Evolutionary conservation across 2,113 vertebrate genomes (phyloP).

Genomic region (Mustelus asterias): DNA sequence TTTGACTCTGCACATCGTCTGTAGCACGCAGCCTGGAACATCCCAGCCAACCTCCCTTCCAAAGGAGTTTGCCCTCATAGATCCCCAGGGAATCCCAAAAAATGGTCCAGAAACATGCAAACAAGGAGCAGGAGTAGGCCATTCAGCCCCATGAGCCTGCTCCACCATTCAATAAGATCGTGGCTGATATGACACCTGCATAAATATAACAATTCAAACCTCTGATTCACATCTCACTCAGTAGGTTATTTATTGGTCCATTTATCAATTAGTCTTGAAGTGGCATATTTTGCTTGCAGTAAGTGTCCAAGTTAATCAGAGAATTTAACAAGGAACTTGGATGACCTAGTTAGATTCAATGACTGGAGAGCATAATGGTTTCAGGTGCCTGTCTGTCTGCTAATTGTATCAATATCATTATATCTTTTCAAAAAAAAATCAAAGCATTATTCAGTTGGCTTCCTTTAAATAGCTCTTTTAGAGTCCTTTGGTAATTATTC

Average conservation of each 20-base stretch:
- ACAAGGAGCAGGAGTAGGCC: too few species aligned
- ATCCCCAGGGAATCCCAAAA: background rate
- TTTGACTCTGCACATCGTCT: background rate
- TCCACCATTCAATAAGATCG: too few species aligned
- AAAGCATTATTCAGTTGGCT: conserved; percentile 19
- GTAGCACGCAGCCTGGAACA: background rate
- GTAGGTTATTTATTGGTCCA: background rate
- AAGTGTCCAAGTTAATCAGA: conserved; percentile 3
- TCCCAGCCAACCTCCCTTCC: background rate
- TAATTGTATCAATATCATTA: conserved; percentile 17
- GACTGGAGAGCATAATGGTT: conserved; percentile 23
- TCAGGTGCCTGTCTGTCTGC: conserved; percentile 30
- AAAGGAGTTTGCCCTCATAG: background rate
- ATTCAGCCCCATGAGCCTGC: too few species aligned
- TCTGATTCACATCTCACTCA: background rate
- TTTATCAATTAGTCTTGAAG: background rate
- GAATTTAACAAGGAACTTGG: conserved; percentile 17
- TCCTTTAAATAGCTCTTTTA: conserved; percentile 21
- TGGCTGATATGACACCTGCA: background rate
- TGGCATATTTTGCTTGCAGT: background rate
- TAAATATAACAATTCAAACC: background rate
- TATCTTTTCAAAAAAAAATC: background rate
- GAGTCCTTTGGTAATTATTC: conserved; percentile 8
- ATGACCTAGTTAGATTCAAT: conserved; percentile 27
- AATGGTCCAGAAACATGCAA: background rate